These are phyloP conservation scores for Tetranychus piercei DNA, from an alignment of 2,888 invertebrate genomes.

Conservation along the genomic window DNA sequence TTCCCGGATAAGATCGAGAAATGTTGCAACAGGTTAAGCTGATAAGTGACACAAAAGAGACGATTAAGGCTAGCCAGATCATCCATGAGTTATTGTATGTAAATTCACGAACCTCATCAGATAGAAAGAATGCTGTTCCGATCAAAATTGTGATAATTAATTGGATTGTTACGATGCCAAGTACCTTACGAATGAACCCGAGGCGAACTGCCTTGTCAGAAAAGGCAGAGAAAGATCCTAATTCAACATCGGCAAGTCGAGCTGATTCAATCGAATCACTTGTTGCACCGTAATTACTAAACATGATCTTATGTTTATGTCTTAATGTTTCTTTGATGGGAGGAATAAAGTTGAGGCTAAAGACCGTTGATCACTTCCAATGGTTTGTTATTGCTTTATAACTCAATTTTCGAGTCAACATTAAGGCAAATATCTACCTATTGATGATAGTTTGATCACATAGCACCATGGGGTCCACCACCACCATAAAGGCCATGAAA, in stretches of 20 bases:
- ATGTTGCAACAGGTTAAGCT: neutral
- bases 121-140: conserved; percentile 15
- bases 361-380: too few relatives aligned
- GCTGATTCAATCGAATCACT: neutral
- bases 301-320: too few relatives aligned
- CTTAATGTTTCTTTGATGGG: too few relatives aligned
- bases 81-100: conserved; percentile 37
- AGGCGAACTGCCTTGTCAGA: conserved; percentile 28
- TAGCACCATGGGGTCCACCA: too few relatives aligned
- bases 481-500: too few relatives aligned
- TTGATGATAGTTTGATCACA: too few relatives aligned
- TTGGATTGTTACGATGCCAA: conserved; percentile 63
- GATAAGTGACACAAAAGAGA: conserved; percentile 49
- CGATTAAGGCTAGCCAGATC: conserved; percentile 29
- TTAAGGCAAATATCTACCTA: too few relatives aligned
- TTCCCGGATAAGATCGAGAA: conserved; percentile 67
- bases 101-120: conserved; percentile 41
- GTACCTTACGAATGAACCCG: conserved; percentile 51
- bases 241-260: neutral
- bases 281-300: neutral
- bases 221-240: conserved; percentile 1
- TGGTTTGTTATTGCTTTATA: too few relatives aligned
- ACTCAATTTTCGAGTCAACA: too few relatives aligned
- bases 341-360: too few relatives aligned
- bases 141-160: conserved; percentile 45